Evolutionary conservation across 2,888 invertebrate species (phyloP), one percentile per base, ranked within the genome.

Genomic region (Itoplectis maculator): DNA sequence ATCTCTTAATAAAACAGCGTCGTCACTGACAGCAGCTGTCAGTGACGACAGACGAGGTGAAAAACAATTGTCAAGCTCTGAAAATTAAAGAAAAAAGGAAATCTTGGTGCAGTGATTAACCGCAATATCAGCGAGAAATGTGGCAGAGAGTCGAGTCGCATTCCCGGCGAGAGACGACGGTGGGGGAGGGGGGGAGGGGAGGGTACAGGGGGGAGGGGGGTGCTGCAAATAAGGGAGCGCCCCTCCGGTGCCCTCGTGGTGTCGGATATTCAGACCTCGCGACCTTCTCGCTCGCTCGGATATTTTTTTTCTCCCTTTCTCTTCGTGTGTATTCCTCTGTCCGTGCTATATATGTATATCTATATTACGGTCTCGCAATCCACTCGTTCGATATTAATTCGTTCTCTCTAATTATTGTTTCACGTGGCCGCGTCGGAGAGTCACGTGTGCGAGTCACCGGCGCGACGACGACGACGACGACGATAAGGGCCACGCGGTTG

Each of bases 321-420:
- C 15, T 40, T 1, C 37, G 1, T 66, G n/a, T 49, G 18, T 54
- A 8, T 35, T n/a, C n/a, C 7, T 54, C 7, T 45, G 8, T 49
- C 8, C 40, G 11, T 68, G 13, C 13, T 18, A 11, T 59, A 15
- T 23, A 20, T 13, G 56, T 40, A n/a, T n/a, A n/a, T n/a, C 29
- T 29, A 29, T 29, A 29, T 29, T 29, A 3, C 11, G 29, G 42
- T 72, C 59, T 51, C 63, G 45, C 51, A 40, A 45, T 40, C 37
- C 74, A 75, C 74, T 72, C 74, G 61, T 79, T 73, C 75, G 72
- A 79, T 79, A 82, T 82, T 82, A 82, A 82, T 82, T 82, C 76
- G 56, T 79, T 79, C 79, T 79, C 76, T 76, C 79, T 82, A 82
- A 82, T 82, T 79, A 79, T 82, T 69, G 54, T 76, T 82, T 82